Conservation (phyloP, 1,140 invertebrate species). For the Calliphora vicina region DNA sequence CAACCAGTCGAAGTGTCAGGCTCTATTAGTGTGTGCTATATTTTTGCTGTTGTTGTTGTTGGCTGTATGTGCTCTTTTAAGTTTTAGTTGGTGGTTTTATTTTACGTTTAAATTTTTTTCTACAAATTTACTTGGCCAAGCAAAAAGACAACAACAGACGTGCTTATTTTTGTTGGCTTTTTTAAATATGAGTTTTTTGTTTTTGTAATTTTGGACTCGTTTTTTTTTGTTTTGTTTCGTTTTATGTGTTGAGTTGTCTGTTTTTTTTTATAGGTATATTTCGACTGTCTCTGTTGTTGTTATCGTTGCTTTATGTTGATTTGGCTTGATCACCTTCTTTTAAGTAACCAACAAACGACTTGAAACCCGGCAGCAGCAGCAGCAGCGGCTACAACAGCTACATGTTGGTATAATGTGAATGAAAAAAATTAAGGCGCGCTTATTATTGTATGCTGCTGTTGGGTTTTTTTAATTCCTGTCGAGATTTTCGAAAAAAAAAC, state of each 20-base stretch:
- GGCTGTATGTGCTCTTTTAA: neutral
- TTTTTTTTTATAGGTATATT: neutral
- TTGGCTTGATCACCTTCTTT: slow-evolving; percentile 9
- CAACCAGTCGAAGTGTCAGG: neutral
- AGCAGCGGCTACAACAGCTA: neutral
- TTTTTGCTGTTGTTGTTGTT: neutral
- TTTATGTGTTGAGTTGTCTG: neutral
- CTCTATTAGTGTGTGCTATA: neutral
- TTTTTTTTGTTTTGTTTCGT: too few species aligned
- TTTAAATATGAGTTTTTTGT: neutral
- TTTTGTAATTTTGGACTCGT: neutral
- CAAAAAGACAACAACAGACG: neutral
- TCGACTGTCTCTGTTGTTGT: neutral
- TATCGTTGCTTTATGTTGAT: neutral
- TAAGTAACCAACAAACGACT: neutral
- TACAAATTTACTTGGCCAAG: neutral
- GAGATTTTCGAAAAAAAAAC: neutral
- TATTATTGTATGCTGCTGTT: neutral
- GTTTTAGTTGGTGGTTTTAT: neutral
- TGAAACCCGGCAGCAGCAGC: neutral
- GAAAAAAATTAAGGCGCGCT: slow-evolving; percentile 1
- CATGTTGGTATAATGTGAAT: neutral
- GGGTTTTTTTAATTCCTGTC: neutral
- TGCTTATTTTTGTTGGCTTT: neutral
- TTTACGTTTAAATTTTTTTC: neutral